These are phyloP conservation scores for Protophormia terraenovae DNA, from an alignment of 2,888 invertebrate species.

Conservation along the genomic window DNA sequence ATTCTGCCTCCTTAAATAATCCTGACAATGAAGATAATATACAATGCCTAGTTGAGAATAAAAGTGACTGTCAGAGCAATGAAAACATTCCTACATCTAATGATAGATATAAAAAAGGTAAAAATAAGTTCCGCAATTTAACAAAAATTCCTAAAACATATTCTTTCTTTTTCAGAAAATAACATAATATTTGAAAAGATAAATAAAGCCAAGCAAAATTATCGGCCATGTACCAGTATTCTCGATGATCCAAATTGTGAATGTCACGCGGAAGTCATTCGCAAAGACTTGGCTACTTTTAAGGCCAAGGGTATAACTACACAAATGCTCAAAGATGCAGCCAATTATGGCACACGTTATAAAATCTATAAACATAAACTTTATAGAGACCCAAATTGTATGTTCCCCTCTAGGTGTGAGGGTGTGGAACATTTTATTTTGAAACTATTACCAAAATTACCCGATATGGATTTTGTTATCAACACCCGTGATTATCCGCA, in stretches of 20 bases:
- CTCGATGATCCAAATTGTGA: constrained; percentile 82
- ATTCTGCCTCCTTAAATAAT: background rate
- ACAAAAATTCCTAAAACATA: background rate
- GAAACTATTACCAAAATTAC: constrained; percentile 86
- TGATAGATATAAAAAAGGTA: constrained; percentile 57
- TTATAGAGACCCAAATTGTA: constrained; percentile 91
- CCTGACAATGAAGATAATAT: background rate
- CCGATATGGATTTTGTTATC: constrained; percentile 92
- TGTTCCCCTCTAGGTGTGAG: constrained; percentile 95
- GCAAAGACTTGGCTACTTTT: constrained; percentile 87
- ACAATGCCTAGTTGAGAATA: constrained; percentile 29
- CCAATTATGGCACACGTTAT: constrained; percentile 87
- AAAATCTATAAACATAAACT: constrained; percentile 91
- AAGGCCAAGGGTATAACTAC: constrained; percentile 86
- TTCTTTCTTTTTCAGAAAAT: constrained; percentile 11
- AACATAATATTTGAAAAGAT: constrained; percentile 81
- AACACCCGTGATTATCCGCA: constrained; percentile 98
- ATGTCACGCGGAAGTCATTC: constrained; percentile 86
- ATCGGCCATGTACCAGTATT: constrained; percentile 83
- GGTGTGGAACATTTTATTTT: constrained; percentile 95
- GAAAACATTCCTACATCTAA: background rate
- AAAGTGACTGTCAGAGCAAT: constrained; percentile 20
- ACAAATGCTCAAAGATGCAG: constrained; percentile 84
- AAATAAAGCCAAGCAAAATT: constrained; percentile 82
- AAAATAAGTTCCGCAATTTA: too few relatives aligned